Percentiles rank a stretch among this genome's conserved stretches.
Evolutionary conservation across 1,140 invertebrate species (phyloP).

Genomic region (Drosophila littoralis): DNA sequence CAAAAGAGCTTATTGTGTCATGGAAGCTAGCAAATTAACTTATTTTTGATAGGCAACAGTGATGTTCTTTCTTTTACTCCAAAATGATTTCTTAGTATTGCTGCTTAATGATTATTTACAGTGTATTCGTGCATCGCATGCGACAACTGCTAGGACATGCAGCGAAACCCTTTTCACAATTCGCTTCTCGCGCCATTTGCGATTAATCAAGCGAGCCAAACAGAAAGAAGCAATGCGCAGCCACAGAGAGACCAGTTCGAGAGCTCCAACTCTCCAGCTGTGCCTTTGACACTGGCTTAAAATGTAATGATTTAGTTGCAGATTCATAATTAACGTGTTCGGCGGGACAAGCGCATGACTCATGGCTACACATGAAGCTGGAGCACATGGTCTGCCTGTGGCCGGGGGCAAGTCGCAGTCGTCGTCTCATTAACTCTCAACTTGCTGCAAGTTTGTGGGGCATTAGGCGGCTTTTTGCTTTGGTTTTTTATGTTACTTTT

Average conservation of each 20-base stretch:
- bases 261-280: conserved; percentile 61
- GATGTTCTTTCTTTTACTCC: too few species aligned
- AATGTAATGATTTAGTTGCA: conserved; percentile 83
- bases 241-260: conserved; percentile 27
- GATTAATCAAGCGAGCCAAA: conserved; percentile 65
- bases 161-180: conserved; percentile 34
- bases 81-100: not conserved
- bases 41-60: too few species aligned
- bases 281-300: conserved; percentile 76
- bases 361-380: conserved; percentile 31
- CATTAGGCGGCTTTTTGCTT: conserved; percentile 64
- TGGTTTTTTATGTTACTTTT: conserved; percentile 24
- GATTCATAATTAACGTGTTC: conserved; percentile 75
- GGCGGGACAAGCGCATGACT: conserved; percentile 32
- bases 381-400: not conserved
- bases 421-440: conserved; percentile 75
- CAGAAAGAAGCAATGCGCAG: not conserved
- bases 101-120: conserved; percentile 1
- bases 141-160: conserved; percentile 31
- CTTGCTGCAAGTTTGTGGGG: conserved; percentile 33
- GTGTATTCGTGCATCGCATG: conserved; percentile 26
- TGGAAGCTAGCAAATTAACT: too few species aligned
- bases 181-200: conserved; percentile 44
- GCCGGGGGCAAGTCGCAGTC: conserved; percentile 51
- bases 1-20: too few species aligned